Percentiles rank a stretch among this genome's conserved stretches.
Evolutionary conservation across 1,140 invertebrate genomes (phyloP).

Genomic region (Rhopalosiphum maidis): DNA sequence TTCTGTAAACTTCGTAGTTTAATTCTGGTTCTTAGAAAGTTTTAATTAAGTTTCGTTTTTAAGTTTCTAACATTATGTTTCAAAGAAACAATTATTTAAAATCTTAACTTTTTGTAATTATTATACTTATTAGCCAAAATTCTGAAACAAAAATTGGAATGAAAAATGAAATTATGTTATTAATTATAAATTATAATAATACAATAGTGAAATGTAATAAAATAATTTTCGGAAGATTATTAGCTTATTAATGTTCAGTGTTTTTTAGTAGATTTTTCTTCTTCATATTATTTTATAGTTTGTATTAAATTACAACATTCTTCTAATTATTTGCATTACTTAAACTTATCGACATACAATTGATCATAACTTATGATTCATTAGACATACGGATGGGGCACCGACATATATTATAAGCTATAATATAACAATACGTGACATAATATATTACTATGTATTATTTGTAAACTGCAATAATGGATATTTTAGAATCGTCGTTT

Average conservation of each 20-base stretch:
- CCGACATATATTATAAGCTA: background rate
- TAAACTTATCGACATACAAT: background rate
- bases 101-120: background rate
- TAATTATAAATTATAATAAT: background rate
- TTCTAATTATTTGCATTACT: background rate
- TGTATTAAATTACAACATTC: background rate
- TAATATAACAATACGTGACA: background rate
- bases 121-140: background rate
- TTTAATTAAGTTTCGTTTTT: background rate
- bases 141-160: background rate
- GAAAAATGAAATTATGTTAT: background rate
- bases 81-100: conserved; percentile 3
- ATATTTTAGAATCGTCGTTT: background rate
- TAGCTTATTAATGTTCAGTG: background rate
- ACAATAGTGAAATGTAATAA: background rate
- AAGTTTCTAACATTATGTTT: background rate
- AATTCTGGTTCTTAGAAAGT: background rate
- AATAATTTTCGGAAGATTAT: background rate
- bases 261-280: background rate
- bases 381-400: too few relatives aligned
- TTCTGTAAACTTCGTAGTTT: background rate
- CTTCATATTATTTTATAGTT: background rate
- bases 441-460: background rate
- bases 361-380: background rate
- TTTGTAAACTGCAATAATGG: background rate